Evolutionary conservation across 2,113 vertebrate genomes (phyloP), one percentile per base, ranked within the genome.

Genomic region (Sula dactylatra): DNA sequence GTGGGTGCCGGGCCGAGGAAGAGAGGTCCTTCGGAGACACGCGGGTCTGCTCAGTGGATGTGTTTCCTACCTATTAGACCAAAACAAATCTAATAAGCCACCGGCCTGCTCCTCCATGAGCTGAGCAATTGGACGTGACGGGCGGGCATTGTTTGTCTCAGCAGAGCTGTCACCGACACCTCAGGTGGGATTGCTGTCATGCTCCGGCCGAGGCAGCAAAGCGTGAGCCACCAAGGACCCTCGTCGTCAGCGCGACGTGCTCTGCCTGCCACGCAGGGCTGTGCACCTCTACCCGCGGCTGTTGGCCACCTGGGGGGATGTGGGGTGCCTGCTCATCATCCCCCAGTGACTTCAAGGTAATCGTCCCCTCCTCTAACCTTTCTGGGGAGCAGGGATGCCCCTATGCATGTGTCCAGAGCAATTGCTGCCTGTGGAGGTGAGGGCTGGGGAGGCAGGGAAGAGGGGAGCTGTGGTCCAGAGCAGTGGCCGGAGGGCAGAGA

Each of bases 1-100:
- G 6, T 2, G 6, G 31, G 31, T 31, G 49, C n/a, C 0, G 3
- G 32, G 13, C 24, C 2, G 6, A 45, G 47, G 38, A 40, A 40
- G 31, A 9, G 18, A 55, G 74, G 45, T 67, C 47, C 56, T 19
- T 22, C 5, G 6, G 58, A 65, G n/a, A 49, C 42, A 42, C 1
- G 1, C 2, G 9, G 50, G 10, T 31, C 59, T 82, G 52, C 31
- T 72, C 16, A 2, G 25, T 13, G 20, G 29, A 42, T 2, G 6
- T 6, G 12, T 27, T 34, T 56, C 58, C 58, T 49, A 40, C 40
- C 22, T 61, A 20, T 47, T 47, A 74, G 56, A 55, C 50, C 34
- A 18, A 58, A 76, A 22, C 29, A 67, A 76, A 67, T 50, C 40
- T 29, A 22, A 58, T 22, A 49, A 77, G 45, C n/a, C 3, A 31